These are phyloP conservation scores for Schizaphis graminum DNA, from an alignment of 2,888 invertebrate genomes.

Conservation along the genomic window DNA sequence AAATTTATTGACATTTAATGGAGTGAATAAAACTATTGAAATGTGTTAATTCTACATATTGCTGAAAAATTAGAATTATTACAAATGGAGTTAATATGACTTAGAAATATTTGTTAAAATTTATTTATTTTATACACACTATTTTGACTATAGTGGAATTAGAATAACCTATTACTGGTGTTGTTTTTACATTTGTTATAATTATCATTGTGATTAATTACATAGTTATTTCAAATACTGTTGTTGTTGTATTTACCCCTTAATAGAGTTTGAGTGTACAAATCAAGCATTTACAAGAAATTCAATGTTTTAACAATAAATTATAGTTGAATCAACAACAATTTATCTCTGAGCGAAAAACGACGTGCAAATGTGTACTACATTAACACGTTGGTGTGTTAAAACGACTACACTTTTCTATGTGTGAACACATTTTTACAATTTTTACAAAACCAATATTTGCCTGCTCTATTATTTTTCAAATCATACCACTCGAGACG, in stretches of 20 bases:
- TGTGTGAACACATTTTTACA: background rate
- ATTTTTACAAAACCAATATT: background rate
- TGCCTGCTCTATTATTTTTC: background rate
- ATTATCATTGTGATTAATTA: too few species aligned
- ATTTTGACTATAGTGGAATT: too few species aligned
- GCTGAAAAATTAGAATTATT: too few species aligned
- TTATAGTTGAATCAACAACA: background rate
- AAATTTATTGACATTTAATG: too few species aligned
- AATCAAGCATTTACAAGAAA: background rate
- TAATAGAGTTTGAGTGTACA: background rate
- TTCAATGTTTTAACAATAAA: background rate
- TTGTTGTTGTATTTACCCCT: constrained; percentile 1
- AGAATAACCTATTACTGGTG: too few species aligned
- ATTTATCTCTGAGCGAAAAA: background rate
- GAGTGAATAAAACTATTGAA: too few species aligned
- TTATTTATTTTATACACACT: background rate
- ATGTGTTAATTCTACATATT: too few species aligned
- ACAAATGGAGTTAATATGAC: too few species aligned
- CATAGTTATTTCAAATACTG: background rate
- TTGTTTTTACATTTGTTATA: too few species aligned
- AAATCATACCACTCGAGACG: background rate
- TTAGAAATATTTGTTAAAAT: background rate
- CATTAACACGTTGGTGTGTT: constrained; percentile 3
- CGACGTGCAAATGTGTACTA: background rate
- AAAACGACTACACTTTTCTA: background rate